phyloP scores from a whole-genome alignment of 2,797 vertebrate genomes.

The Rousettus madagascariensis region DNA sequence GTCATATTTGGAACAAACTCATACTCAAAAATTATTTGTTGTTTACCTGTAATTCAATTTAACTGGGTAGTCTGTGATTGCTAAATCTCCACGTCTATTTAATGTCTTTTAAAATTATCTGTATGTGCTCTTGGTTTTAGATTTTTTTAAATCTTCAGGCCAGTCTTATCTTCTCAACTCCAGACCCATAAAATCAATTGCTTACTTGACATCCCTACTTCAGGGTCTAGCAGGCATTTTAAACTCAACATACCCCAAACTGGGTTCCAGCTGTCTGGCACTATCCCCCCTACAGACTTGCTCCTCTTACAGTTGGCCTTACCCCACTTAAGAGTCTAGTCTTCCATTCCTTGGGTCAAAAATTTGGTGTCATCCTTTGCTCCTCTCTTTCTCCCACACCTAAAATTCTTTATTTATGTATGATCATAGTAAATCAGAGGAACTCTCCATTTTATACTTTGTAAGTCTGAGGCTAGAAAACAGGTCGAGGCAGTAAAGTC shows the following conservation, averaged over 20 bases:
- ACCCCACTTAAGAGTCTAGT: not conserved
- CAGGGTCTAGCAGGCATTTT: not conserved
- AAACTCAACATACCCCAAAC: not conserved
- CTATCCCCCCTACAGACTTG: not conserved
- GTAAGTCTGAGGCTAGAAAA: not conserved
- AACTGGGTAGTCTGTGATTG: not conserved
- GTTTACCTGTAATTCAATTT: slow-evolving; percentile 19
- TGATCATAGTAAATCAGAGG: not conserved
- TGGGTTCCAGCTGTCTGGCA: not conserved
- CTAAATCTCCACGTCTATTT: not conserved
- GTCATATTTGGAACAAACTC: not conserved
- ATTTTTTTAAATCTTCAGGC: not conserved
- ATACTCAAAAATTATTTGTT: not conserved
- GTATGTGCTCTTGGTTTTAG: not conserved
- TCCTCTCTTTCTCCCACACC: not conserved
- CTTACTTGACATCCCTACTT: not conserved
- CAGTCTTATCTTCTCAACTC: not conserved
- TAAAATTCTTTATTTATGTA: not conserved
- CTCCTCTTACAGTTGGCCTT: not conserved
- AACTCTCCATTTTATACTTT: not conserved
- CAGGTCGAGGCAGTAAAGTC: not conserved
- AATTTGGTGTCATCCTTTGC: not conserved
- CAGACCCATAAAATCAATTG: not conserved
- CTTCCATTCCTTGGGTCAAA: not conserved
- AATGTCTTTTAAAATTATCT: slow-evolving; percentile 24